Evolutionary conservation across 2,888 invertebrate species (phyloP).

Genomic region (Trilocha varians): DNA sequence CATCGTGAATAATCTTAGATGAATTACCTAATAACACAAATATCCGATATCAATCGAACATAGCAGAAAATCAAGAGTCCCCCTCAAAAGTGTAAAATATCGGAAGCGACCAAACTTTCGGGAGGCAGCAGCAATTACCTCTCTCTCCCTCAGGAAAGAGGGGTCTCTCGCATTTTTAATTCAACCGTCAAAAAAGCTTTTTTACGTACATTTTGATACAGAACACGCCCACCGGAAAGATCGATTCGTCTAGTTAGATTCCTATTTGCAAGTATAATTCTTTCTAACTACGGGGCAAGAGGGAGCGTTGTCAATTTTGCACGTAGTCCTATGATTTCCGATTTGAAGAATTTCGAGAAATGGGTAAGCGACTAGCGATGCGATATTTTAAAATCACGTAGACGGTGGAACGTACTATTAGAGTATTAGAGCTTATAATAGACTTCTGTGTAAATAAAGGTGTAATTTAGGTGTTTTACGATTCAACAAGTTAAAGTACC

Average conservation of each 20-base stretch:
- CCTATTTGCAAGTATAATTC: constrained; percentile 23
- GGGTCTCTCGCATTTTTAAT: constrained; percentile 38
- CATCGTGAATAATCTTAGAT: not conserved
- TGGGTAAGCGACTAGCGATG: no score
- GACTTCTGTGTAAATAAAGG: no score
- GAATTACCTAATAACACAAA: no score
- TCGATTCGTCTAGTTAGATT: constrained; percentile 38
- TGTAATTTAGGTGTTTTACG: no score
- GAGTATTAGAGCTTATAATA: no score
- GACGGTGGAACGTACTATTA: no score
- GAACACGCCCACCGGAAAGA: constrained; percentile 52
- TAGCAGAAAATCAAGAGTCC: not conserved
- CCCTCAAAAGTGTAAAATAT: not conserved
- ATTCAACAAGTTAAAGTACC: no score
- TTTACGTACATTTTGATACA: constrained; percentile 24
- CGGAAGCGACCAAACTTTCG: not conserved
- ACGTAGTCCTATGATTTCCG: not conserved
- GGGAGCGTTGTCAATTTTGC: not conserved
- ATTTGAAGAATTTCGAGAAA: not conserved
- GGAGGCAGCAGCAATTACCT: not conserved
- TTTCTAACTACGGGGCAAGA: constrained; percentile 8
- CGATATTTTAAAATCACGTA: no score
- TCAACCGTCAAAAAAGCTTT: constrained; percentile 31
- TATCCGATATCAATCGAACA: not conserved
- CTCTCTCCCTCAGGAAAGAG: not conserved